phyloP scores from a whole-genome alignment of 2,888 invertebrate genomes.

The Loripinus fragilis region DNA sequence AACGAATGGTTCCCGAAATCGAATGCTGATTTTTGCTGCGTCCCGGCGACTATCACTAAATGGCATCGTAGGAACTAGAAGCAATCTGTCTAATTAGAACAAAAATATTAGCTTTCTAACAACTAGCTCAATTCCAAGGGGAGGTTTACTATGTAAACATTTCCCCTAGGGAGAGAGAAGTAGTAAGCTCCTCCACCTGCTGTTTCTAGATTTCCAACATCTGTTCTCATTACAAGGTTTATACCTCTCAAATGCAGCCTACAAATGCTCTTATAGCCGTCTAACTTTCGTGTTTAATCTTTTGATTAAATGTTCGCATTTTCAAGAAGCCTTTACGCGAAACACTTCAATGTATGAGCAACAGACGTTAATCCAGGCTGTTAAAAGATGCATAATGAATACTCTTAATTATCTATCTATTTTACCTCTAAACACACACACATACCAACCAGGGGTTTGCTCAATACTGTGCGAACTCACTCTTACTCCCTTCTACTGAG shows the following conservation, averaged over 20 bases:
- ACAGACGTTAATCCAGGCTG: background rate
- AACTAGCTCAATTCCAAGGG: slow-evolving; percentile 36
- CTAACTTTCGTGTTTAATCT: slow-evolving; percentile 22
- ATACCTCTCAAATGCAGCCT: slow-evolving; percentile 16
- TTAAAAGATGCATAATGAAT: too few species aligned
- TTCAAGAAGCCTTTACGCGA: background rate
- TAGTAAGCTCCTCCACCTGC: slow-evolving; percentile 55
- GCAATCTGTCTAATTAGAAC: slow-evolving; percentile 49
- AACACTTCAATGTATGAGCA: background rate
- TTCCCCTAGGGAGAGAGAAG: slow-evolving; percentile 39
- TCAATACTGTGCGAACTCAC: too few species aligned
- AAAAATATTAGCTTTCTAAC: slow-evolving; percentile 49
- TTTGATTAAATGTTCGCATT: slow-evolving; percentile 17
- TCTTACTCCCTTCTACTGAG: too few species aligned
- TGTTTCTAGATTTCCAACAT: slow-evolving; percentile 48
- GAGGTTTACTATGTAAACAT: slow-evolving; percentile 54
- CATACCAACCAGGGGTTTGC: too few species aligned
- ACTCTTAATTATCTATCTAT: too few species aligned
- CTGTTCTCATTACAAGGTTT: slow-evolving; percentile 40
- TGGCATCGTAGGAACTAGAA: background rate
- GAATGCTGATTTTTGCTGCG: too few species aligned
- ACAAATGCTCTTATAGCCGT: slow-evolving; percentile 16
- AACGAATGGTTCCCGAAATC: too few species aligned
- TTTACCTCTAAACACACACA: too few species aligned
- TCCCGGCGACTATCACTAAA: background rate